These are phyloP conservation scores for Homarus gammarus DNA, from an alignment of 2,888 invertebrate species.

Conservation along the genomic window DNA sequence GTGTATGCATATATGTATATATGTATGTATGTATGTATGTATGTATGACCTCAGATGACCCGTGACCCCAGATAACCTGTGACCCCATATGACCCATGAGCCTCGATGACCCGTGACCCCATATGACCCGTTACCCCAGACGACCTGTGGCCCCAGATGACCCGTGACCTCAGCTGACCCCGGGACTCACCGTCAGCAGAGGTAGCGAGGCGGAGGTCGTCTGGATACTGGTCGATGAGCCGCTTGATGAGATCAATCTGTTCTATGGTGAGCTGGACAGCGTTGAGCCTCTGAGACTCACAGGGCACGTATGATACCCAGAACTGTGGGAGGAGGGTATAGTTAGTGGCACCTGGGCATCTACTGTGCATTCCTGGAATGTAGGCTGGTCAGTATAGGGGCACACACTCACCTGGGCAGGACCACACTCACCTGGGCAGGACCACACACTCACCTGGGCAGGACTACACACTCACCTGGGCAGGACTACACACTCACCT, in stretches of 20 bases:
- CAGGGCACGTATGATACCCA: constrained; percentile 85
- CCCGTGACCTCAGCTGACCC: background rate
- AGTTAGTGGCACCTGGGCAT: constrained; percentile 69
- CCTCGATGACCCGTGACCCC: background rate
- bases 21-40: no score
- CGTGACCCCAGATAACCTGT: no score
- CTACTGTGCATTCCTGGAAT: no score
- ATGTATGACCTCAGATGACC: no score
- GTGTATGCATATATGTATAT: no score
- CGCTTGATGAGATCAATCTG: constrained; percentile 85
- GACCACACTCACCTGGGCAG: no score
- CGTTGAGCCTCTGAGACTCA: constrained; percentile 84
- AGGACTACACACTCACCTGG: no score
- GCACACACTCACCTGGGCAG: no score
- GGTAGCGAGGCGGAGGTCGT: constrained; percentile 85
- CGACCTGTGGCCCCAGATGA: background rate
- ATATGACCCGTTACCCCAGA: background rate
- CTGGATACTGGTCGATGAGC: constrained; percentile 80
- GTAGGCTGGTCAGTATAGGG: constrained; percentile 79
- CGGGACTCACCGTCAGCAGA: constrained; percentile 81
- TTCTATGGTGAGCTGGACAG: constrained; percentile 84
- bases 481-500: no score
- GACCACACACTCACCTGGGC: no score
- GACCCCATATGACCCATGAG: no score
- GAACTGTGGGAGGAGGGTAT: constrained; percentile 79